A percentile compares a stretch with the other conserved stretches of the same genome.
These are phyloP conservation scores for Tretioscincus oriximinensis DNA, from an alignment of 2,113 vertebrate genomes.

Conservation along the genomic window DNA sequence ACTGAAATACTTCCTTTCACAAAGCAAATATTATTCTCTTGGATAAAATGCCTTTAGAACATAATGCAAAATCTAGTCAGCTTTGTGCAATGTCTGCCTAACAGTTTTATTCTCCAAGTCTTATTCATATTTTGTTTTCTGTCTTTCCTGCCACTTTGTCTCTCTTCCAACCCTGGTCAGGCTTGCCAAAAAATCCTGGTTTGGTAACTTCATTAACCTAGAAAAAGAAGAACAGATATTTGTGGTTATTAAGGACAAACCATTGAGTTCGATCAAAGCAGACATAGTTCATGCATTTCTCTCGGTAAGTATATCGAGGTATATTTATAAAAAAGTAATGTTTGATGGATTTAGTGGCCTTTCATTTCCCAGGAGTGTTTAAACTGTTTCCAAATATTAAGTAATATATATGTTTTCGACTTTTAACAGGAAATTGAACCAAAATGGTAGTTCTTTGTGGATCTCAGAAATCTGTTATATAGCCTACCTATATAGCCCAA, in stretches of 20 bases:
- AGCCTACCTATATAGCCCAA: too few species aligned
- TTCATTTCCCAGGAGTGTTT: constrained; percentile 8
- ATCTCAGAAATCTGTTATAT: too few species aligned
- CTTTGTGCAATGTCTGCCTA: neutral
- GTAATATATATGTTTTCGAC: neutral
- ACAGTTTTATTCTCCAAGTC: constrained; percentile 27
- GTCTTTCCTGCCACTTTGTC: neutral
- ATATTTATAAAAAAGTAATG: neutral
- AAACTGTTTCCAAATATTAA: neutral
- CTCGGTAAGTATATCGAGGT: constrained; percentile 81
- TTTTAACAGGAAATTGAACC: neutral
- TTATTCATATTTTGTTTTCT: constrained; percentile 16
- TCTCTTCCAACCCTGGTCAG: constrained; percentile 61
- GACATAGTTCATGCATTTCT: constrained; percentile 98
- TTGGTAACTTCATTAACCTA: constrained; percentile 97
- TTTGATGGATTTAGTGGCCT: neutral
- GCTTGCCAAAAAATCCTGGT: constrained; percentile 99
- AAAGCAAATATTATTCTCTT: constrained; percentile 11
- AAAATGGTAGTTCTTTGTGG: neutral
- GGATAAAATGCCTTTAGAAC: neutral
- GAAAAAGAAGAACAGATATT: constrained; percentile 99
- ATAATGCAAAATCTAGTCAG: neutral
- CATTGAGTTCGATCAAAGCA: constrained; percentile 97
- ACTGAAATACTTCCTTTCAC: neutral
- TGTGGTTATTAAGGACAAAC: constrained; percentile 96